phyloP scores from a whole-genome alignment of 2,888 invertebrate genomes.

The Chrysolina oricalcia region DNA sequence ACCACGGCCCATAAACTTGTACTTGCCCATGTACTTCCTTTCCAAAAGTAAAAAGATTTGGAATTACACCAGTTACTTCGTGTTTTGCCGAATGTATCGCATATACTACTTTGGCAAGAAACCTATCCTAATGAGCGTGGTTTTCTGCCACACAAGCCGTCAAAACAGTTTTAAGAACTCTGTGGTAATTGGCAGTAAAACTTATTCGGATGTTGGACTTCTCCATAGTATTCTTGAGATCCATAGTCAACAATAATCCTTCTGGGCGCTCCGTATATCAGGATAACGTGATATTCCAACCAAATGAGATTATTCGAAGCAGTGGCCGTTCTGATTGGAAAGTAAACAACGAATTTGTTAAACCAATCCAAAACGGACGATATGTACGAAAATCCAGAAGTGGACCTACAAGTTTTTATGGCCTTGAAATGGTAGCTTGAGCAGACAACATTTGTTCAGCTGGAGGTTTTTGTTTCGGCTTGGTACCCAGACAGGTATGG shows the following conservation, averaged over 20 bases:
- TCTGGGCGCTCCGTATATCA: conserved; percentile 11
- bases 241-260: conserved; percentile 33
- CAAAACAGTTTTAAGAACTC: no score
- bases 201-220: not conserved
- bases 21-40: no score
- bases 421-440: no score
- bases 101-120: not conserved
- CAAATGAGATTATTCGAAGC: not conserved
- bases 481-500: no score
- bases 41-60: not conserved
- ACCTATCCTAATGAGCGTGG: not conserved
- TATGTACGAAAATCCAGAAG: no score
- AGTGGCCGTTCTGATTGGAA: not conserved
- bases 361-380: no score
- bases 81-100: not conserved
- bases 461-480: no score
- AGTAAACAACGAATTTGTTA: no score
- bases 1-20: no score
- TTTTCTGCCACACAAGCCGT: not conserved
- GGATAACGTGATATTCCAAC: conserved; percentile 28
- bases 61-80: no score
- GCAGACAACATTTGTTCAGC: no score
- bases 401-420: no score
- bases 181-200: not conserved
- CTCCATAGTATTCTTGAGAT: not conserved